phyloP scores from a whole-genome alignment of 2,113 vertebrate species.

The Ranitomeya imitator region DNA sequence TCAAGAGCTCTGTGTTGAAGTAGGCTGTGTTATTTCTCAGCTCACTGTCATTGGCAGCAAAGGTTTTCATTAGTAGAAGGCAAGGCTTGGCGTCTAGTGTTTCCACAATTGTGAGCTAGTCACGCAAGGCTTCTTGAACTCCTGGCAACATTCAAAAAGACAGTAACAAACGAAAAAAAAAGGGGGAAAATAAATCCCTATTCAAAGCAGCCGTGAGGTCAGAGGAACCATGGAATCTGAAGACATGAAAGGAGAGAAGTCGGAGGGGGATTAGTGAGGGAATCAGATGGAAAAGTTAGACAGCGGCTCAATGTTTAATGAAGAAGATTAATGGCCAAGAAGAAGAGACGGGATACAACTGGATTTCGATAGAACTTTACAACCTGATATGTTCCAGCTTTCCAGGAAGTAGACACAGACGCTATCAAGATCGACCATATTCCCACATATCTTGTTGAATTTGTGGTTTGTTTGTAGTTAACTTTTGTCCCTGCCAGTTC shows the following conservation, averaged over 20 bases:
- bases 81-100: conserved; percentile 54
- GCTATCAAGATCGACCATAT: not conserved
- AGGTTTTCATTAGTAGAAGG: conserved; percentile 55
- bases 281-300: conserved; percentile 14
- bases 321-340: not conserved
- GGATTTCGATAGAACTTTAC: conserved; percentile 32
- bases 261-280: conserved; percentile 18
- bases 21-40: conserved; percentile 37
- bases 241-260: conserved; percentile 37
- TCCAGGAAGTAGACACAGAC: not conserved
- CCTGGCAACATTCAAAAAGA: conserved; percentile 54
- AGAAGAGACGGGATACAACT: conserved; percentile 15
- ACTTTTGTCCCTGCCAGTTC: not conserved
- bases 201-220: conserved; percentile 59
- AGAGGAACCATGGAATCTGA: conserved; percentile 57
- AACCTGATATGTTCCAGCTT: conserved; percentile 39
- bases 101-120: conserved; percentile 62
- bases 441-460: not conserved
- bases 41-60: conserved; percentile 33
- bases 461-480: not conserved
- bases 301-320: conserved; percentile 29
- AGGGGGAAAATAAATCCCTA: conserved; percentile 53
- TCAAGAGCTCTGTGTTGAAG: conserved; percentile 22
- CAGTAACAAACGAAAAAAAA: conserved; percentile 41
- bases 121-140: conserved; percentile 60